phyloP scores from a whole-genome alignment of 2,113 vertebrate genomes.

The Nannospalax galili region DNA sequence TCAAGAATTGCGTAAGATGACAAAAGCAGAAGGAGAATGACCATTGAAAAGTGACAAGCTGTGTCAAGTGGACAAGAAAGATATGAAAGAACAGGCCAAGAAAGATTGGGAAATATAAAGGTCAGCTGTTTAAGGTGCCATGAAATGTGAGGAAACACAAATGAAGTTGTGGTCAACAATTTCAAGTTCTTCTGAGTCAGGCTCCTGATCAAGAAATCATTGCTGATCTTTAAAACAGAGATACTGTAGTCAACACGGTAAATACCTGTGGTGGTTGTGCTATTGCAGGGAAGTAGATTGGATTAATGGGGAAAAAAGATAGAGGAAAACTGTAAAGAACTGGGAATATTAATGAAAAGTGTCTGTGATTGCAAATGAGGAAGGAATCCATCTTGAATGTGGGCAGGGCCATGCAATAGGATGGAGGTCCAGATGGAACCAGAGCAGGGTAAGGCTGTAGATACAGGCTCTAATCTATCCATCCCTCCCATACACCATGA shows the following conservation, averaged over 20 bases:
- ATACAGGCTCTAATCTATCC: rapidly evolving
- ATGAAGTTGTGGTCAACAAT: neutral
- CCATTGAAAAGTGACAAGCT: neutral
- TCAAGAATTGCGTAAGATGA: neutral
- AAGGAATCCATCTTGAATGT: neutral
- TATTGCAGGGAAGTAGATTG: rapidly evolving
- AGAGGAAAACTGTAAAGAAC: neutral
- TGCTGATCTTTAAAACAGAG: neutral
- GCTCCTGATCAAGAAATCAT: neutral
- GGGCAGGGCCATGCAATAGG: neutral
- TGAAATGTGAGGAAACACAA: neutral
- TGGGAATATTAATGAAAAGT: neutral
- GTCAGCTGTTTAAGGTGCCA: neutral
- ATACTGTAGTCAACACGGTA: too few relatives aligned
- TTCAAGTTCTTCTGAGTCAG: neutral
- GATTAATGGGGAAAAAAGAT: rapidly evolving
- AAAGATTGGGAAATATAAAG: neutral
- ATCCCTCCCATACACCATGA: neutral
- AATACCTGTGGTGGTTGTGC: rapidly evolving
- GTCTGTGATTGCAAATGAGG: neutral
- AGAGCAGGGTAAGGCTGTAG: neutral
- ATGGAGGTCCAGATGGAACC: neutral
- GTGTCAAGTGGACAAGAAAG: neutral
- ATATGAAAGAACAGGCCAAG: neutral
- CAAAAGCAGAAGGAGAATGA: neutral